These are phyloP conservation scores for Crenichthys baileyi DNA, from an alignment of 2,797 vertebrate genomes.

Conservation along the genomic window DNA sequence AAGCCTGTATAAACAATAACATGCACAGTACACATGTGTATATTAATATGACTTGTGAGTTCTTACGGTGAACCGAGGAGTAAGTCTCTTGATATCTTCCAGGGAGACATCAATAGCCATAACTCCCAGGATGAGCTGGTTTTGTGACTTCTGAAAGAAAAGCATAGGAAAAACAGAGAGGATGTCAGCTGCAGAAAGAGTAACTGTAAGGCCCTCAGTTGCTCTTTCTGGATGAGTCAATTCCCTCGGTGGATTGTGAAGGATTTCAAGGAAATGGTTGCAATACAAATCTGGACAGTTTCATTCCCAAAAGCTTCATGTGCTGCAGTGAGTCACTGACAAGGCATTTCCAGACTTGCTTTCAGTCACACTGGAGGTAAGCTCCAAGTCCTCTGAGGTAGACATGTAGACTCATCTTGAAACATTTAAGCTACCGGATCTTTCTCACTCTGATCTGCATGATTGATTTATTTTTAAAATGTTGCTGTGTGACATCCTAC, in stretches of 20 bases:
- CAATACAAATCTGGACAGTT: conserved; percentile 67
- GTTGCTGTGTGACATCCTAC: conserved; percentile 46
- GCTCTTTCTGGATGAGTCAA: conserved; percentile 65
- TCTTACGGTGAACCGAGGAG: conserved; percentile 93
- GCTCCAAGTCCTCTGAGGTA: conserved; percentile 40
- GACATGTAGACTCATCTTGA: conserved; percentile 76
- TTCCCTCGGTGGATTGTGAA: conserved; percentile 58
- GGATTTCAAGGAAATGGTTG: conserved; percentile 59
- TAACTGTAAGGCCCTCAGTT: conserved; percentile 29
- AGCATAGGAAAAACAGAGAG: conserved; percentile 4
- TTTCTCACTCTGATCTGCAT: conserved; percentile 64
- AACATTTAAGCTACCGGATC: conserved; percentile 76
- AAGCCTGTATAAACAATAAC: background rate
- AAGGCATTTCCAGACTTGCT: conserved; percentile 68
- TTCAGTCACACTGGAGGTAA: conserved; percentile 50
- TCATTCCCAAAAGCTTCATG: conserved; percentile 62
- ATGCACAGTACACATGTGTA: background rate
- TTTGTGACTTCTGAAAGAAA: conserved; percentile 76
- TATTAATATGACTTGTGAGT: conserved; percentile 3
- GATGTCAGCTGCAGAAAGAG: conserved; percentile 30
- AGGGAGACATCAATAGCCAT: conserved; percentile 97
- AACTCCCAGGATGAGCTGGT: conserved; percentile 95
- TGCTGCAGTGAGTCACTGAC: conserved; percentile 70
- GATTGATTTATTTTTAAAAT: conserved; percentile 68
- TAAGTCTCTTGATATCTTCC: conserved; percentile 95